Conservation (phyloP, 2,113 vertebrate species). For the Corythoichthys intestinalis region DNA sequence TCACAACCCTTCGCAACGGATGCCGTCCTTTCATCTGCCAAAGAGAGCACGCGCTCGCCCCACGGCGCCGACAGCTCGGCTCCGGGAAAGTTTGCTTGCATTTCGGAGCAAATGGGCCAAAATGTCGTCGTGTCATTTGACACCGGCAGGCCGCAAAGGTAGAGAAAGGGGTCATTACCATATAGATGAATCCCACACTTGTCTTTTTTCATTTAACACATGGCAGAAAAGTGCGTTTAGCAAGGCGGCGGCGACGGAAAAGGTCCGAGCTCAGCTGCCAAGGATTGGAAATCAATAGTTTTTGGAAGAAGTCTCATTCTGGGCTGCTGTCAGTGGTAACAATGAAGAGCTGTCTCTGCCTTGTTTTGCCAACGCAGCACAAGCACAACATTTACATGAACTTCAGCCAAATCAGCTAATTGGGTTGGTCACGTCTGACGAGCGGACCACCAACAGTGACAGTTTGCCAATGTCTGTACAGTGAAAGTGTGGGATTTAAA, state of each 20-base stretch:
- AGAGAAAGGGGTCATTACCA: slow-evolving; percentile 68
- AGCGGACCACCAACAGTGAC: background rate
- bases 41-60: slow-evolving; percentile 64
- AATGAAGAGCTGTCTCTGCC: slow-evolving; percentile 19
- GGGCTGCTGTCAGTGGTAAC: slow-evolving; percentile 48
- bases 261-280: slow-evolving; percentile 44
- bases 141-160: slow-evolving; percentile 52
- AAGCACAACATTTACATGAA: background rate
- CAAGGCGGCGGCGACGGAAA: slow-evolving; percentile 25
- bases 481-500: background rate
- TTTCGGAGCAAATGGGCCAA: slow-evolving; percentile 53
- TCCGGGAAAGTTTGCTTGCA: slow-evolving; percentile 57
- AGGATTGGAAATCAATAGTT: slow-evolving; percentile 73
- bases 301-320: slow-evolving; percentile 65
- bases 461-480: background rate
- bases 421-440: background rate
- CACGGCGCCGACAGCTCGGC: slow-evolving; percentile 46
- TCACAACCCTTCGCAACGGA: slow-evolving; percentile 66
- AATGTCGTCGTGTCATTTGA: slow-evolving; percentile 66
- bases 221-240: slow-evolving; percentile 50
- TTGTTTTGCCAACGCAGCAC: slow-evolving; percentile 16
- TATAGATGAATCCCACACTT: slow-evolving; percentile 74
- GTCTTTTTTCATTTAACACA: slow-evolving; percentile 69
- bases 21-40: slow-evolving; percentile 72
- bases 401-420: background rate